A percentile compares a stretch with the other conserved stretches of the same genome.
These are phyloP conservation scores for Tenebrosternarchus preto DNA, from an alignment of 2,113 vertebrate genomes.

Conservation along the genomic window DNA sequence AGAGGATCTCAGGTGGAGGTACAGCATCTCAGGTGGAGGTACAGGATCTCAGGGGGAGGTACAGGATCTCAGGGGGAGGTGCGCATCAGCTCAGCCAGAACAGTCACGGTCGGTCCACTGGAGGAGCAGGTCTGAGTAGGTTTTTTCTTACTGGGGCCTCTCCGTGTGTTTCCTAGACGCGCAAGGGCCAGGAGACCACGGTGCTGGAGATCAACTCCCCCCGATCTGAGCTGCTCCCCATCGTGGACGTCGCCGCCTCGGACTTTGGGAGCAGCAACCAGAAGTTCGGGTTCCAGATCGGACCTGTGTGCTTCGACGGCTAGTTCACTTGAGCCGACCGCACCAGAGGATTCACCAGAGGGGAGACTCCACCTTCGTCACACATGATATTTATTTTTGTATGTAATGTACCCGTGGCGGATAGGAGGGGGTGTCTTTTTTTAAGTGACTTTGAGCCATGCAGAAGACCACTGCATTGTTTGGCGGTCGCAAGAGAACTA, in stretches of 20 bases:
- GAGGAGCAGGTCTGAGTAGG: too few species aligned
- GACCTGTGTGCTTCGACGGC: conserved; percentile 86
- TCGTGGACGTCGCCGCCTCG: conserved; percentile 78
- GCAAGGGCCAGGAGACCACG: conserved; percentile 82
- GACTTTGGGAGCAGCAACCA: conserved; percentile 87
- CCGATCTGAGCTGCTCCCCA: conserved; percentile 80
- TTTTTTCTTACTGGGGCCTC: not conserved
- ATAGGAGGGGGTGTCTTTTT: conserved; percentile 60
- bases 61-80: too few species aligned
- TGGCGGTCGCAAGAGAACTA: conserved; percentile 15
- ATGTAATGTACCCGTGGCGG: conserved; percentile 63
- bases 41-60: too few species aligned
- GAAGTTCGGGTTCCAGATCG: conserved; percentile 92
- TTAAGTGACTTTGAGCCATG: conserved; percentile 58
- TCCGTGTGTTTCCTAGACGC: conserved; percentile 67
- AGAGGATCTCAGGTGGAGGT: too few species aligned
- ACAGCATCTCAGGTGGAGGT: too few species aligned
- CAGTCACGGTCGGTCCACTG: too few species aligned
- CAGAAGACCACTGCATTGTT: conserved; percentile 27
- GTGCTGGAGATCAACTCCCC: conserved; percentile 80
- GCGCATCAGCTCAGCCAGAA: too few species aligned
- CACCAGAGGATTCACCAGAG: conserved; percentile 48
- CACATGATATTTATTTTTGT: conserved; percentile 71
- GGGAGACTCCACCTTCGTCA: conserved; percentile 57
- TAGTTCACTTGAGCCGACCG: conserved; percentile 61